Evolutionary conservation across 2,113 vertebrate genomes (phyloP).

Genomic region (Addax nasomaculatus): DNA sequence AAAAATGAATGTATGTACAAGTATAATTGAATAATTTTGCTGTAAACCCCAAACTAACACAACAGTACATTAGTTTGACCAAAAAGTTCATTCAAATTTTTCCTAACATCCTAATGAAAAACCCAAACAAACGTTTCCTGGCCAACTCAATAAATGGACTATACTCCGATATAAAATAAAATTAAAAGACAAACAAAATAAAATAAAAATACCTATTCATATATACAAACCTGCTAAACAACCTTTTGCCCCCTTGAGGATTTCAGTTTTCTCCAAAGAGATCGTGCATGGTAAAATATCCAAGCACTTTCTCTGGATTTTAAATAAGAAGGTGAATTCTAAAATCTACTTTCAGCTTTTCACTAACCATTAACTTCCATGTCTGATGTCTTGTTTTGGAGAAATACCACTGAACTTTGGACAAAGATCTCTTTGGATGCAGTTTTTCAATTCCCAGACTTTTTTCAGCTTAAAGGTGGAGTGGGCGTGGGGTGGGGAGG

Average conservation of each 20-base stretch:
- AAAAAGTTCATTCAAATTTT: neutral
- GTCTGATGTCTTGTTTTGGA: slow-evolving; percentile 26
- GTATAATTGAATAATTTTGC: neutral
- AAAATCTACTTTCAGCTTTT: neutral
- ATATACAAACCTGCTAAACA: neutral
- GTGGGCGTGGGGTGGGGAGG: accelerated
- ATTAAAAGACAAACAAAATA: neutral
- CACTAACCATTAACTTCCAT: neutral
- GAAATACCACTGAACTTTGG: neutral
- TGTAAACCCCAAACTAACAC: neutral
- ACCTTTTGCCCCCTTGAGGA: neutral
- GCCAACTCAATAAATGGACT: neutral
- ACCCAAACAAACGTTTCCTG: neutral
- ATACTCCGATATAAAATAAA: neutral
- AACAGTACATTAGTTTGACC: neutral
- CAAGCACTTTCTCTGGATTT: neutral
- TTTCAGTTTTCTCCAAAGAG: neutral
- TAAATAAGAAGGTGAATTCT: neutral
- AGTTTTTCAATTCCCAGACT: neutral
- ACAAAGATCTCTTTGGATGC: neutral
- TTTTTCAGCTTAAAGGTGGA: neutral
- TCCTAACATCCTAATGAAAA: neutral
- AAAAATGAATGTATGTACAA: neutral
- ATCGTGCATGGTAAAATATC: neutral
- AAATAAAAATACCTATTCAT: neutral